Base-by-base conservation (phyloP, 1,140 invertebrate species). In the Thaumetopoea pityocampa region DNA sequence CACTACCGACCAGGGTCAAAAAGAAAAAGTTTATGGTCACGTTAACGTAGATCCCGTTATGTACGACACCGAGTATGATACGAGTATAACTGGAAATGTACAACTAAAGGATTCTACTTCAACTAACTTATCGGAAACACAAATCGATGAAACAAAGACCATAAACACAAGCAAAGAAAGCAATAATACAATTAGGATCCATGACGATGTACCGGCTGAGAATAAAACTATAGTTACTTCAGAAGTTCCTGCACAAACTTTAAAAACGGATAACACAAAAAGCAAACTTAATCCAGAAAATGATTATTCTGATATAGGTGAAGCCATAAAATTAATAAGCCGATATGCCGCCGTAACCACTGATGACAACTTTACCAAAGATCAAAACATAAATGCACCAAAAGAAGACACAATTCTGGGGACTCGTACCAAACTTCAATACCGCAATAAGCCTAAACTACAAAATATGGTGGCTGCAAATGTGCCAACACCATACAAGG, bases 221-320 rank as follows among this genome's bases (percentile, higher is more conserved):
- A 52, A 34, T n/a, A 33, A 48, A 28, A 54, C 40, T 34, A 18
- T 14, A 44, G 17, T 22, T 10, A 27, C 20, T 23, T 32, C 44
- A 20, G 44, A 40, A 24, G 18, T 32, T 20, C 35, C 37, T 30
- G 24, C 51, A 3, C 51, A 67, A 30, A 32, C 47, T 20, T 41
- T 64, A 26, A 67, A 62, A 23, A 66, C 70, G 37, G 56, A 66
- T 41, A 30, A 40, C 20, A 73, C 74, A 27, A 51, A 63, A 46
- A 57, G 48, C 26, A 80, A 84, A 60, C 62, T 84, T 8, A 81
- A 63, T 11, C 80, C 80, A 5, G 80, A 84, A 67, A 78, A 69
- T 29, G 80, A 84, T 51, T 84, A 81, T 40, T 72, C 77, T n/a
- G 78, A 82, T 35, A 84, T 84, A n/a, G 80, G 76, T 28, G 80